Evolutionary conservation across 2,888 invertebrate genomes (phyloP).

Genomic region (Agrochola lota): DNA sequence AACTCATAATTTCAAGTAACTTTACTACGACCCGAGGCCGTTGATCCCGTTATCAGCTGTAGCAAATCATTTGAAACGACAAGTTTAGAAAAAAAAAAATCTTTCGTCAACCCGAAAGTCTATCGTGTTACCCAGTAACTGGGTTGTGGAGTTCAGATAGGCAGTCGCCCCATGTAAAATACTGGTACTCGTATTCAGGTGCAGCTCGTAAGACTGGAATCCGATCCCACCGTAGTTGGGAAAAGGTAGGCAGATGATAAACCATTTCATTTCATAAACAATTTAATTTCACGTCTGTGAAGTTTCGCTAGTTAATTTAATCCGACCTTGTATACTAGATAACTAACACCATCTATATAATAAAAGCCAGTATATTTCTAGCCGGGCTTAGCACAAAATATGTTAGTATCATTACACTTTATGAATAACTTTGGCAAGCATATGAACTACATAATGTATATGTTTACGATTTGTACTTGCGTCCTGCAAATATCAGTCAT

Average conservation of each 20-base stretch:
- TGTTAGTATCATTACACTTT: conserved; percentile 68
- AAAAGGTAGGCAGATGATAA: background rate
- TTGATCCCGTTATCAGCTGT: background rate
- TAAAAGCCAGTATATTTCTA: conserved; percentile 46
- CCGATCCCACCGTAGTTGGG: too few species aligned
- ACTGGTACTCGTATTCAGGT: background rate
- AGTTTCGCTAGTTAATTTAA: background rate
- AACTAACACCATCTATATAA: background rate
- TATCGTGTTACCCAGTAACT: background rate
- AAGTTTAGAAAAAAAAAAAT: background rate
- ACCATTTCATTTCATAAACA: too few species aligned
- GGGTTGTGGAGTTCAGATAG: background rate
- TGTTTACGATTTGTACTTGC: conserved; percentile 78
- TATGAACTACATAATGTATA: conserved; percentile 70
- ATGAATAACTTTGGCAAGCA: conserved; percentile 83
- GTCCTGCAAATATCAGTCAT: conserved; percentile 75
- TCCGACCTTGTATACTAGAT: conserved; percentile 7
- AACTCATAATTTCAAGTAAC: background rate
- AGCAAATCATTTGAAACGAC: background rate
- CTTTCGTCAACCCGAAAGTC: background rate
- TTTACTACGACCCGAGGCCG: background rate
- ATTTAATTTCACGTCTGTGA: background rate
- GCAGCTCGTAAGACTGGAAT: background rate
- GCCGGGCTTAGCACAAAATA: conserved; percentile 63
- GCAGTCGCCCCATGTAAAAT: background rate